phyloP scores from a whole-genome alignment of 2,113 vertebrate species.

The Nanger granti region DNA sequence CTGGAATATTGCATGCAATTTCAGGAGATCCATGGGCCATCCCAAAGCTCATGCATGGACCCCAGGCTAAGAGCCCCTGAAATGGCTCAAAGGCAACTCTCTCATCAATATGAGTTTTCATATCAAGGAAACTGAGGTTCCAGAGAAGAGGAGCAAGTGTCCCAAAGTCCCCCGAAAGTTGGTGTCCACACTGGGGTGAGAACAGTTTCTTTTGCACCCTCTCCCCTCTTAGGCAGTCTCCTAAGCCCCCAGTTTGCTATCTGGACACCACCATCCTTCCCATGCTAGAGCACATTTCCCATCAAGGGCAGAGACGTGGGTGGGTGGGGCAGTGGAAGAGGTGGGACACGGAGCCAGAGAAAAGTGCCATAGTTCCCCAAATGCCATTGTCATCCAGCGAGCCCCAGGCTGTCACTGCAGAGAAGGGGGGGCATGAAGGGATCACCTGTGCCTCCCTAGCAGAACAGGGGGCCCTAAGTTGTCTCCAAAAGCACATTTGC shows the following conservation, averaged over 20 bases:
- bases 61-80: not conserved
- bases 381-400: fast-evolving
- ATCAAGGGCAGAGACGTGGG: too few relatives aligned
- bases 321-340: not conserved
- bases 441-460: not conserved
- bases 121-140: not conserved
- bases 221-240: not conserved
- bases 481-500: constrained; percentile 48
- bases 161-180: not conserved
- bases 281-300: not conserved
- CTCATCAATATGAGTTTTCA: not conserved
- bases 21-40: not conserved
- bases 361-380: not conserved
- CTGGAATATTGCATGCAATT: not conserved
- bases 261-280: not conserved
- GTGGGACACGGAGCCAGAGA: fast-evolving
- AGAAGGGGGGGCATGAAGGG: not conserved
- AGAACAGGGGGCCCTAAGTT: not conserved
- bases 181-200: not conserved
- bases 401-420: not conserved
- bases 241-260: not conserved
- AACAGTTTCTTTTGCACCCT: fast-evolving
- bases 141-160: not conserved
- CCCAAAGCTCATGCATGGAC: not conserved
- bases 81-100: not conserved